Evolutionary conservation across 2,113 vertebrate species (phyloP), one percentile per base, ranked within the genome.

Genomic region (Callipepla californica): DNA sequence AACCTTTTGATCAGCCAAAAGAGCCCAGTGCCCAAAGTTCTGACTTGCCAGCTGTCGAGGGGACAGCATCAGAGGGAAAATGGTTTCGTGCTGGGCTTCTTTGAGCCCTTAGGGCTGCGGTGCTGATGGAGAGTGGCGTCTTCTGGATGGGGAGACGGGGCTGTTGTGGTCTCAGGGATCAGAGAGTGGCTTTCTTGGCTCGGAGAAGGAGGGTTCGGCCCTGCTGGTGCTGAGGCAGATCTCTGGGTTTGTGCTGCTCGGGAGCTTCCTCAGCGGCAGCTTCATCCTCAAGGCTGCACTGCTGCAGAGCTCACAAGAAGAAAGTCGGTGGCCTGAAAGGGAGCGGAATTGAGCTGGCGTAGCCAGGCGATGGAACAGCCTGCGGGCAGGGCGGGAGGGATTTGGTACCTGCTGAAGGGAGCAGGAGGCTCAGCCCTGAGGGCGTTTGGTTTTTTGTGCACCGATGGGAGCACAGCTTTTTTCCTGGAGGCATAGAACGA

Each of bases 301-400:
- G 55, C 53, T 1, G 9, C 32, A 47, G 74, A 32, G 66, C 57
- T 69, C 50, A 23, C 12, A 6, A n/a, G 28, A n/a, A 6, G 61
- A 82, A 18, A 28, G 47, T 34, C 73, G 79, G 34, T 17, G 40
- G 40, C 36, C 80, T 44, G 2, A 32, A 40, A 15, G 12, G 0
- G 9, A 9, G 34, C 0, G 8, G n/a, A 13, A 4, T 38, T 3
- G 34, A 4, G 4, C 38, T 6, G 20, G 11, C 5, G 2, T 7
- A 5, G 21, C 34, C 58, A 14, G 58, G 58, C 14, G 32, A 36
- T 30, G 11, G 21, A 36, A 14, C 21, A 15, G 59, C 59, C 59
- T 36, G 34, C 14, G 34, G 34, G 22, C 59, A 26, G 15, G 34
- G 58, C 58, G 6, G 55, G 55, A 32, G 55, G 55, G 30, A 19